Evolutionary conservation across 1,140 invertebrate species (phyloP).

Genomic region (Brachystomella parvula): DNA sequence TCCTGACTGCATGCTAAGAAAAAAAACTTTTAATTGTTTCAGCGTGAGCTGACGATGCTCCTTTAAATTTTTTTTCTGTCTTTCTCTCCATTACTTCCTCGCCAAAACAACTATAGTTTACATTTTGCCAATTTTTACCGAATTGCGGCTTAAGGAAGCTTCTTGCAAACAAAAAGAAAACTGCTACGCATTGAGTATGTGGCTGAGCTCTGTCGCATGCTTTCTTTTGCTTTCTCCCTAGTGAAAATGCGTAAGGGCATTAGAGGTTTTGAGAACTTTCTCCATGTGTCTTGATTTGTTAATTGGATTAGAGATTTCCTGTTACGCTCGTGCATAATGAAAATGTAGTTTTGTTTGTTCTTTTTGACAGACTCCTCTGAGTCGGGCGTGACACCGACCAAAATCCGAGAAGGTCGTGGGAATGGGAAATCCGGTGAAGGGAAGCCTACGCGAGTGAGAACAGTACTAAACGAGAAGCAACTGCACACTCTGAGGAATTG

Average conservation of each 20-base stretch:
- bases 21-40: too few species aligned
- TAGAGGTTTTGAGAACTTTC: not conserved
- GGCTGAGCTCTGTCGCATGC: too few species aligned
- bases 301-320: not conserved
- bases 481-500: conserved; percentile 86
- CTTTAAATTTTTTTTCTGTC: too few species aligned
- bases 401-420: conserved; percentile 47
- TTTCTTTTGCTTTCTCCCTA: not conserved
- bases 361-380: conserved; percentile 36
- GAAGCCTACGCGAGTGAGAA: conserved; percentile 94
- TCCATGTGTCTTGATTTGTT: not conserved
- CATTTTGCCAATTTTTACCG: too few species aligned
- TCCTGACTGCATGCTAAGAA: too few species aligned
- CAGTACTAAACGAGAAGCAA: conserved; percentile 97
- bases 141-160: too few species aligned
- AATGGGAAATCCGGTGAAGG: conserved; percentile 59
- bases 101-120: too few species aligned
- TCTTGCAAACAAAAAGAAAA: too few species aligned
- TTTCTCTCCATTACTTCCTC: too few species aligned
- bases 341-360: not conserved
- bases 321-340: not conserved
- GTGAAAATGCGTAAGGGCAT: not conserved
- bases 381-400: conserved; percentile 39
- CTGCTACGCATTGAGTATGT: too few species aligned
- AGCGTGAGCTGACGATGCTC: too few species aligned